Conservation (phyloP, 2,113 vertebrate genomes). For the Bucco capensis region DNA sequence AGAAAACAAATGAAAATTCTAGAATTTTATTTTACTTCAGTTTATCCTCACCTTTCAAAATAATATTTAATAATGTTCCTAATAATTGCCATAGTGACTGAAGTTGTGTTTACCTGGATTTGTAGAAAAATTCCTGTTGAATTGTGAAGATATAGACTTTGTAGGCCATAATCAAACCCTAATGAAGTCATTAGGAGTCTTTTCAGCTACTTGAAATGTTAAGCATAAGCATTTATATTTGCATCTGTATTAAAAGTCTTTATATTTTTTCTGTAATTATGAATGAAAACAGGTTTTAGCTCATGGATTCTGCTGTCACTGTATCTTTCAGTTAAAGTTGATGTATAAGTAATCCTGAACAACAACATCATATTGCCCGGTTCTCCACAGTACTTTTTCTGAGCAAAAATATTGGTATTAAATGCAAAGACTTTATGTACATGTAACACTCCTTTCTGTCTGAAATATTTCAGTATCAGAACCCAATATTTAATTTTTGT, state of each 20-base stretch:
- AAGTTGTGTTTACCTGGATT: neutral
- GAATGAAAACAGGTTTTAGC: neutral
- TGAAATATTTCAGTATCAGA: neutral
- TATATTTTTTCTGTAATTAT: neutral
- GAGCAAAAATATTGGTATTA: neutral
- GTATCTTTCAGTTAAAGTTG: neutral
- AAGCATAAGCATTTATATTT: neutral
- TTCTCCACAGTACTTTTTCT: neutral
- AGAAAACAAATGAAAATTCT: neutral
- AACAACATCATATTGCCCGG: neutral
- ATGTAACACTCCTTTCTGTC: neutral
- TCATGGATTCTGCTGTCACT: neutral
- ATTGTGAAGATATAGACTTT: neutral
- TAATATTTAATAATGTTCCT: neutral
- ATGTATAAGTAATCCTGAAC: neutral
- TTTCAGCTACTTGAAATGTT: neutral
- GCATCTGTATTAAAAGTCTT: neutral
- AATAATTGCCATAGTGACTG: neutral
- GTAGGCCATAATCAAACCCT: neutral
- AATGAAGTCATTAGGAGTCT: neutral
- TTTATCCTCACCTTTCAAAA: neutral
- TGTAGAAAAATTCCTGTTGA: neutral
- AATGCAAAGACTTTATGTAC: neutral
- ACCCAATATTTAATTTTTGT: neutral
- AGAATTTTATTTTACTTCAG: neutral